Evolutionary conservation across 2,797 vertebrate species (phyloP), one percentile per base, ranked within the genome.

Genomic region (Gouania willdenowi): DNA sequence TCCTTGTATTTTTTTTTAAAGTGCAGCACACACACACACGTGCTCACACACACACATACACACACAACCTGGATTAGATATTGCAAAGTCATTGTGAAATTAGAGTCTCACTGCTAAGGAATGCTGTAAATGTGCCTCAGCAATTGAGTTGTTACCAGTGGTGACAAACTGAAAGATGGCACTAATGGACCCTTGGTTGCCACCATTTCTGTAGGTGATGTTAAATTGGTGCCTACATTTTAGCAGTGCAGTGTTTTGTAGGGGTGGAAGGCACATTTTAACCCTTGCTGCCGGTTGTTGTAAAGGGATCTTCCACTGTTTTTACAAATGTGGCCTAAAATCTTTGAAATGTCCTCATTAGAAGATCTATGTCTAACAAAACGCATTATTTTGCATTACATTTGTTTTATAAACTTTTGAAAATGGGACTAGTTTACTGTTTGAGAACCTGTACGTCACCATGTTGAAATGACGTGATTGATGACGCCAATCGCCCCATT

Each of bases 21-120:
- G 26, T 26, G 35, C 28, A 14, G 21, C 27, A 26, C 29, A 41
- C 43, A 39, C 23, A 41, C 31, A 35, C 21, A 20, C 22, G 16
- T 1, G 3, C 14, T 1, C 27, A 2, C 32, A 2, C 33, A 13
- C 40, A 21, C 22, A 27, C 30, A 30, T 36, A 28, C 14, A 21
- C 27, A 26, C 30, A 42, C 43, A 39, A 23, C 19, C 60, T 54
- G 66, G 56, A 68, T 55, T 43, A 59, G 70, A 71, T 73, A 68
- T 52, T 79, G 69, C 62, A 65, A 44, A 59, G 71, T 77, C 77
- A 69, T 53, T 56, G 60, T 58, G 50, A 75, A 69, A 64, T 31
- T 23, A 51, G 47, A 65, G 38, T 53, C 17, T 5, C 12, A 15
- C 14, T 34, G 6, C 16, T 34, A 26, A 52, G 6, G 10, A 51